These are phyloP conservation scores for Hypotaenidia philippensis DNA, from an alignment of 2,797 vertebrate genomes.

Conservation along the genomic window DNA sequence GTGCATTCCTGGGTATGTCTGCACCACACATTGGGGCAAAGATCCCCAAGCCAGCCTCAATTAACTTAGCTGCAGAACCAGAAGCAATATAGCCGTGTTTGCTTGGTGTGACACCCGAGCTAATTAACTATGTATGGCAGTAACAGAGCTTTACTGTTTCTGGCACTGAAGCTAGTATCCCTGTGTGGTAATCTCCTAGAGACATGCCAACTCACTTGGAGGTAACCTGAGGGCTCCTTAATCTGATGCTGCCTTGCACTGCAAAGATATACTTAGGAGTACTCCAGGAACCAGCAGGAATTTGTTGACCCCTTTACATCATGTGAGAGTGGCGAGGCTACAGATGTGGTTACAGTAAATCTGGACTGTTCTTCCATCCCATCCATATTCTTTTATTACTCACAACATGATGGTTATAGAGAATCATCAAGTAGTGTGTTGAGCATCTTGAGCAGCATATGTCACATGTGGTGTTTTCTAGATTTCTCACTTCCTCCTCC, in stretches of 20 bases:
- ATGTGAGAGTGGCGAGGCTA: neutral
- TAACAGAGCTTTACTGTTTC: constrained; percentile 57
- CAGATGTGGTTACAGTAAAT: constrained; percentile 32
- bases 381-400: constrained; percentile 5
- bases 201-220: constrained; percentile 33
- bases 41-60: constrained; percentile 60
- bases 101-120: constrained; percentile 41
- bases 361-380: neutral
- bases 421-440: constrained; percentile 33
- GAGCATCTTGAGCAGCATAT: constrained; percentile 48
- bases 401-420: constrained; percentile 2
- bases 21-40: constrained; percentile 31
- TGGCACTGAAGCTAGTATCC: constrained; percentile 15
- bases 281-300: neutral
- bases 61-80: constrained; percentile 48
- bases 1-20: constrained; percentile 57
- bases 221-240: constrained; percentile 29
- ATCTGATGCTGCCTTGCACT: neutral
- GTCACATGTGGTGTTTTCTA: constrained; percentile 36
- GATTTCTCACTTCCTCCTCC: constrained; percentile 39
- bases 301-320: neutral
- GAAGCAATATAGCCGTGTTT: constrained; percentile 50
- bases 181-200: constrained; percentile 32
- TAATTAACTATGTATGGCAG: constrained; percentile 59
- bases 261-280: neutral